These are phyloP conservation scores for Apis cerana DNA, from an alignment of 1,140 invertebrate genomes.

Conservation along the genomic window DNA sequence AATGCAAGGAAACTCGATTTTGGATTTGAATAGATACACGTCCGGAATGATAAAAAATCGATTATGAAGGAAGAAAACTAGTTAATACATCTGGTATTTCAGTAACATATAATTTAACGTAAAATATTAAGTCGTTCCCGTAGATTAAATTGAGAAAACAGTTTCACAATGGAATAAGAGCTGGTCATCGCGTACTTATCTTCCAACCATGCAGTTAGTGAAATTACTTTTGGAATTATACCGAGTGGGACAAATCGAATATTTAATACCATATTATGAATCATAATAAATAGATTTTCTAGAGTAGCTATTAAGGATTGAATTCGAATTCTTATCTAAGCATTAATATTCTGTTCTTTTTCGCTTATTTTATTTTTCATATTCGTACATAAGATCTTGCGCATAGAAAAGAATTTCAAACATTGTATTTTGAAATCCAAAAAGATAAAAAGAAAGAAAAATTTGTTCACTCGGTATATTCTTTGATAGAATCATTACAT, in stretches of 20 bases:
- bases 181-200: conserved; percentile 52
- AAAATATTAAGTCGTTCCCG: conserved; percentile 30
- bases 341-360: conserved; percentile 4
- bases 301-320: conserved; percentile 14
- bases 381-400: conserved; percentile 3
- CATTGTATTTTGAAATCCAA: background rate
- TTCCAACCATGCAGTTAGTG: conserved; percentile 31
- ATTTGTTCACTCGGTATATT: conserved; percentile 13
- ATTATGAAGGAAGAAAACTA: background rate
- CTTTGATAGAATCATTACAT: background rate
- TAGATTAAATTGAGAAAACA: conserved; percentile 27
- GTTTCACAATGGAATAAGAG: conserved; percentile 42
- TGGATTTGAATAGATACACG: conserved; percentile 28
- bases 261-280: background rate
- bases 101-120: conserved; percentile 26
- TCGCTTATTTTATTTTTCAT: conserved; percentile 23
- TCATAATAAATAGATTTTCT: conserved; percentile 13
- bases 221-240: conserved; percentile 16
- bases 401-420: background rate
- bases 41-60: background rate
- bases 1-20: conserved; percentile 8
- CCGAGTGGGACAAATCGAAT: background rate
- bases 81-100: conserved; percentile 3
- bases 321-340: background rate
- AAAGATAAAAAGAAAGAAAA: background rate